phyloP scores from a whole-genome alignment of 1,140 invertebrate genomes.

The Drosophila sucinea region DNA sequence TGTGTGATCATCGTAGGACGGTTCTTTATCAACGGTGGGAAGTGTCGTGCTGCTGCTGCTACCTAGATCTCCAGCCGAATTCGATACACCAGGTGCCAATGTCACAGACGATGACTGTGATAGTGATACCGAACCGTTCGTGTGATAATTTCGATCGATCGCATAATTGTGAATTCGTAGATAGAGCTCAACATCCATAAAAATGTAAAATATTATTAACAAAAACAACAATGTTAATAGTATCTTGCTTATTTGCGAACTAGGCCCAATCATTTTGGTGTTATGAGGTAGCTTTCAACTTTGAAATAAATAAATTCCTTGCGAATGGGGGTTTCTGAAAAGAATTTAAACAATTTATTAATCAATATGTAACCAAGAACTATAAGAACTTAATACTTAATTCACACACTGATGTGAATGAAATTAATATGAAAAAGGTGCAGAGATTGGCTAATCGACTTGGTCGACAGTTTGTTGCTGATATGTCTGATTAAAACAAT shows the following conservation, averaged over 20 bases:
- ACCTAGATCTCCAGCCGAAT: slow-evolving; percentile 32
- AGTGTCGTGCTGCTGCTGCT: slow-evolving; percentile 47
- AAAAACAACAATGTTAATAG: slow-evolving; percentile 84
- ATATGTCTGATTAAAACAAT: no score
- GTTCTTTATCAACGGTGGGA: slow-evolving; percentile 55
- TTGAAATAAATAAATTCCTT: slow-evolving; percentile 47
- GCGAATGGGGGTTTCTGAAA: slow-evolving; percentile 45
- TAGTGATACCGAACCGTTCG: slow-evolving; percentile 50
- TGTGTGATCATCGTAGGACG: slow-evolving; percentile 84
- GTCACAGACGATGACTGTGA: neutral
- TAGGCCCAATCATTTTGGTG: slow-evolving; percentile 85
- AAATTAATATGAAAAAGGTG: no score
- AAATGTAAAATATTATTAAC: slow-evolving; percentile 85
- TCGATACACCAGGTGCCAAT: slow-evolving; percentile 26
- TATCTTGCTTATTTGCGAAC: slow-evolving; percentile 85
- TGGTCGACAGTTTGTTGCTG: no score
- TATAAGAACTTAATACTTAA: neutral
- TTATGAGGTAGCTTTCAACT: slow-evolving; percentile 66
- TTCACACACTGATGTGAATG: no score
- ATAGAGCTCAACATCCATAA: slow-evolving; percentile 86
- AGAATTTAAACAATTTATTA: slow-evolving; percentile 13
- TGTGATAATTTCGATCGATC: slow-evolving; percentile 81
- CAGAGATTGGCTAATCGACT: no score
- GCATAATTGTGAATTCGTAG: slow-evolving; percentile 86
- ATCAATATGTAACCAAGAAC: neutral